These are phyloP conservation scores for Sesamia inferens DNA, from an alignment of 2,888 invertebrate species.

Conservation along the genomic window DNA sequence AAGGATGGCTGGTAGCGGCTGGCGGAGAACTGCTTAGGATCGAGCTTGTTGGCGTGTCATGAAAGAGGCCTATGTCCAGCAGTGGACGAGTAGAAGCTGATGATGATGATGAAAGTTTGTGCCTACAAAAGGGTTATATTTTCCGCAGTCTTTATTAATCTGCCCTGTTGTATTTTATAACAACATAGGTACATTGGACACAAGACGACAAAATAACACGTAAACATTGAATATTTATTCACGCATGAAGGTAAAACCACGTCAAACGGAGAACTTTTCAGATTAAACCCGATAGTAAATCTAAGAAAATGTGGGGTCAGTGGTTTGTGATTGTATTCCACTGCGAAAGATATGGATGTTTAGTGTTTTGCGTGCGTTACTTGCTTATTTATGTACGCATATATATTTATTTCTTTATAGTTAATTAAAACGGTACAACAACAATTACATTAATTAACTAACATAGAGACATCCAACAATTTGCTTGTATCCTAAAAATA, in stretches of 20 bases:
- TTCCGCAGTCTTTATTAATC: background rate
- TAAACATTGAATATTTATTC: constrained; percentile 67
- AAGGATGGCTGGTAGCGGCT: too few species aligned
- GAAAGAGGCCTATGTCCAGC: too few species aligned
- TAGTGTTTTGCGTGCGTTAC: background rate
- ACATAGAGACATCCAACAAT: too few species aligned
- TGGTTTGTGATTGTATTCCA: constrained; percentile 36
- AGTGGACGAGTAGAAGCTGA: too few species aligned
- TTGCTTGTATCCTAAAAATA: too few species aligned
- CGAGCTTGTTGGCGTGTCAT: too few species aligned
- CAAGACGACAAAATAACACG: constrained; percentile 37
- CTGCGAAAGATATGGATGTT: background rate
- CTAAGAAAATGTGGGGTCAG: constrained; percentile 53
- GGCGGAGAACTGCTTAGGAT: too few species aligned
- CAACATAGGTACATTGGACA: constrained; percentile 1
- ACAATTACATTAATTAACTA: too few species aligned
- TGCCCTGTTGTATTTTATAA: background rate
- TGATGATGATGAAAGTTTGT: too few species aligned
- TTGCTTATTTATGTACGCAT: background rate
- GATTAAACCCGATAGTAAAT: constrained; percentile 65
- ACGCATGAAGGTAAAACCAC: constrained; percentile 62
- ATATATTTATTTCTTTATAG: too few species aligned
- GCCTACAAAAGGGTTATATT: too few species aligned
- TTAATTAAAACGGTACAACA: too few species aligned
- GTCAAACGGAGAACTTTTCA: constrained; percentile 60